phyloP scores from a whole-genome alignment of 35 echinoderm and acorn worm genomes.

The Stichopus chloronotus region DNA sequence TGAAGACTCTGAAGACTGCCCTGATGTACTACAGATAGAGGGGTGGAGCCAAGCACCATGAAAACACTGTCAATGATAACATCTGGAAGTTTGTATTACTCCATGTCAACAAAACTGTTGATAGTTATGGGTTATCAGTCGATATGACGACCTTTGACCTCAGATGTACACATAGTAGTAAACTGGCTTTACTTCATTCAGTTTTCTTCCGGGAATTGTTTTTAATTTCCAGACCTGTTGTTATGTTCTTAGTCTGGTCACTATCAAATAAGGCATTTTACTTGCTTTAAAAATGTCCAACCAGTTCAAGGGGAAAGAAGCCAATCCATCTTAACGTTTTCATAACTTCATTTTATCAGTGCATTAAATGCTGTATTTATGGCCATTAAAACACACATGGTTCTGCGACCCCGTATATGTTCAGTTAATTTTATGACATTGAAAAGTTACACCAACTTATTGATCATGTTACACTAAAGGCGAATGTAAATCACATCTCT shows the following conservation, averaged over 20 bases:
- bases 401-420: background rate
- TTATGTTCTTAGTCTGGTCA: no score
- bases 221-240: no score
- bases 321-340: no score
- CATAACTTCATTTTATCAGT: no score
- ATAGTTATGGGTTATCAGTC: background rate
- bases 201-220: no score
- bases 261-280: no score
- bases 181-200: no score
- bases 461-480: slow-evolving; percentile 9
- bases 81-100: background rate
- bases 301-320: no score
- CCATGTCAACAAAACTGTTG: background rate
- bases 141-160: background rate
- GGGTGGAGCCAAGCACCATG: background rate
- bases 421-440: background rate
- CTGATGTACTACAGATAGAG: background rate
- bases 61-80: background rate
- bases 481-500: slow-evolving; percentile 1
- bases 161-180: background rate
- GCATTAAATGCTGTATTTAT: no score
- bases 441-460: background rate
- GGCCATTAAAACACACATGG: no score
- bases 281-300: no score
- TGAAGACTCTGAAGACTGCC: background rate